Percentiles rank a stretch among this genome's conserved stretches.
Evolutionary conservation across 2,797 vertebrate species (phyloP).

Genomic region (Lepus oiostolus): DNA sequence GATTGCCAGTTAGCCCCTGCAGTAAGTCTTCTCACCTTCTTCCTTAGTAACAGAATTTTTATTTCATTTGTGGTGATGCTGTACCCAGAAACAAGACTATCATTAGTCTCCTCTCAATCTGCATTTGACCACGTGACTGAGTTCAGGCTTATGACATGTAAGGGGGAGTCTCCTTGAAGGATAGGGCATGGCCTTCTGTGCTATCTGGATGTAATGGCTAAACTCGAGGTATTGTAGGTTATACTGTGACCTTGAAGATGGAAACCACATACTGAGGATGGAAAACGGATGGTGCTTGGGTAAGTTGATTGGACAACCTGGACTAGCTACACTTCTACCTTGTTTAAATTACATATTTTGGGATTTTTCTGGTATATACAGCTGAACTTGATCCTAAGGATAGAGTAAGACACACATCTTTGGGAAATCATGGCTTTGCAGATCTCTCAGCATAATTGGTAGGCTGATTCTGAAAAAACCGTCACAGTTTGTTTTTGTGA

Average conservation of each 20-base stretch:
- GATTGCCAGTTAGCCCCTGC: background rate
- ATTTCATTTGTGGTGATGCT: slow-evolving; percentile 56
- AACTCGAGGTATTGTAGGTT: slow-evolving; percentile 5
- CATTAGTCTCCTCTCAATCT: slow-evolving; percentile 36
- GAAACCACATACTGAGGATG: background rate
- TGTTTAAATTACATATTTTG: slow-evolving; percentile 27
- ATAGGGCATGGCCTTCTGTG: background rate
- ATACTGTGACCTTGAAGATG: slow-evolving; percentile 34
- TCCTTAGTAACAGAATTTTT: slow-evolving; percentile 35
- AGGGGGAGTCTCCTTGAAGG: background rate
- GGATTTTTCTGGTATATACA: slow-evolving; percentile 33
- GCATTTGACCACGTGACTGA: background rate
- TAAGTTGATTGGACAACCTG: background rate
- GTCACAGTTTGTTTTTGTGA: slow-evolving; percentile 20
- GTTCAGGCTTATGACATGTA: background rate
- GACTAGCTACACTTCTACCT: background rate
- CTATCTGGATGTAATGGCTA: background rate
- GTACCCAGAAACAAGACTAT: background rate
- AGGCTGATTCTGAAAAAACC: slow-evolving; percentile 53
- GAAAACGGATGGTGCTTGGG: background rate
- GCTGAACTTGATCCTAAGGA: slow-evolving; percentile 18
- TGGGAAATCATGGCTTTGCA: slow-evolving; percentile 36
- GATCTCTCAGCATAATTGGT: slow-evolving; percentile 17
- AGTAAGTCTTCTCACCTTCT: slow-evolving; percentile 17
- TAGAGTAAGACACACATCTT: slow-evolving; percentile 38